These are phyloP conservation scores for Psilopsiagon aymara DNA, from an alignment of 2,113 vertebrate genomes.

Conservation along the genomic window DNA sequence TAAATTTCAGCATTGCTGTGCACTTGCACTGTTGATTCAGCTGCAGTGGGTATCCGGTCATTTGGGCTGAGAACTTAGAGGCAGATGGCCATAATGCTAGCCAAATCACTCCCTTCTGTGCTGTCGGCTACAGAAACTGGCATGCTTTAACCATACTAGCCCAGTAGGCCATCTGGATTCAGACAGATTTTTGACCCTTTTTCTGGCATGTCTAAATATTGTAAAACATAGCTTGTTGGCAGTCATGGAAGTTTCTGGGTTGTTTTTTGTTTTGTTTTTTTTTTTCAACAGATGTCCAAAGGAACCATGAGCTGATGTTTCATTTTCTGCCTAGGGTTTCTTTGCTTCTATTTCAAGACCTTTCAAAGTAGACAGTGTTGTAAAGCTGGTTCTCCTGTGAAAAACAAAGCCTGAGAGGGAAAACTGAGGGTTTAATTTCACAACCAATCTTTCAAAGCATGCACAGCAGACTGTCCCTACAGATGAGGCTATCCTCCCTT, in stretches of 20 bases:
- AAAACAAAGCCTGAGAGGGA: background rate
- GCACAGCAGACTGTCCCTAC: no score
- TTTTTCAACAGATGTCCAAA: background rate
- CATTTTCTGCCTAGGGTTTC: background rate
- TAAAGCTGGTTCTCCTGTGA: background rate
- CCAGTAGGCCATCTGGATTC: slow-evolving; percentile 24
- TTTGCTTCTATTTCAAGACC: background rate
- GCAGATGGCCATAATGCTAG: background rate
- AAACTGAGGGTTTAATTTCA: rapidly evolving
- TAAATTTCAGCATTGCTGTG: background rate
- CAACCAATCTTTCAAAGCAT: background rate
- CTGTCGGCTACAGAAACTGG: background rate
- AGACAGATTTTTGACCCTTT: background rate
- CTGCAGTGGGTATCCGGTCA: background rate
- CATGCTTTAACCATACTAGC: background rate
- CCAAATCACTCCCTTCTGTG: background rate
- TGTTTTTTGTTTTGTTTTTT: background rate
- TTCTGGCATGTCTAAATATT: background rate
- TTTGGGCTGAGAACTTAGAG: background rate
- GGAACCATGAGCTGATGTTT: background rate
- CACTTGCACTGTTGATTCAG: slow-evolving; percentile 21
- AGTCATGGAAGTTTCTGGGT: background rate
- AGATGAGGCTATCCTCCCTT: background rate
- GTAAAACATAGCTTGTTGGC: background rate
- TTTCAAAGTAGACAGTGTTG: background rate